Base-by-base conservation (phyloP, 2,113 vertebrate genomes). In the Pollimyrus isidori region DNA sequence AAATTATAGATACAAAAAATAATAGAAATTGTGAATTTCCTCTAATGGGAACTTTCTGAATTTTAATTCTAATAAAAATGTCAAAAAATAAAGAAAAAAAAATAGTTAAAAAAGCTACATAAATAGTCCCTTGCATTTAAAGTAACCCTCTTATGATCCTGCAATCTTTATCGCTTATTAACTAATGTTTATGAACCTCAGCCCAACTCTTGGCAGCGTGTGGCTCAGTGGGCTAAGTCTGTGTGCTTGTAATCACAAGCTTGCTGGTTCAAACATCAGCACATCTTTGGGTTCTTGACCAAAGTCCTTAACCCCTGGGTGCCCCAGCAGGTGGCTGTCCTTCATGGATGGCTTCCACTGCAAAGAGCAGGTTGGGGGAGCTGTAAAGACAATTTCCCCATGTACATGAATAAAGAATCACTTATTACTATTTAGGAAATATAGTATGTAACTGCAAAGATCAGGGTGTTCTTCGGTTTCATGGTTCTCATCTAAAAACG, bases 281-380 rank as follows among this genome's bases (percentile, higher is more conserved):
- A 19, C 4, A 17, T 17, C 17, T 53, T 0, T 53, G 52, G 15
- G 15, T 53, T 0, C 52, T 53, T 19, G 15, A 53, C 15, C 52
- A 19, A 53, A 15, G 4, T 17, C 4, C 52, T 53, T 53, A 53
- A 19, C 17, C 52, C 17, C 52, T 53, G 52, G 50, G 50, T 0
- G 1, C 13, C 13, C 0, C 50, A 1, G 17, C 0, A 0, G 15
- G 52, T 19, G 4, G 52, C 52, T 53, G 52, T 4, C 52, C 3
- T 19, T 53, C 4, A 1, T 0, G 0, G 50, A 15, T 15, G 17
- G 15, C 50, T 52, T 17, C 1, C 13, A 17, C 15, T 17, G 3
- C 50, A 52, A 52, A 17, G 50, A 52, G 13, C 15, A 17, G 4
- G 13, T 19, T 53, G 52, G 19, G 52, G 4, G 52, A 53, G 17